A percentile compares a stretch with the other conserved stretches of the same genome.
These are phyloP conservation scores for Aphaenogaster ashmeadi DNA, from an alignment of 1,140 invertebrate genomes.

Conservation along the genomic window DNA sequence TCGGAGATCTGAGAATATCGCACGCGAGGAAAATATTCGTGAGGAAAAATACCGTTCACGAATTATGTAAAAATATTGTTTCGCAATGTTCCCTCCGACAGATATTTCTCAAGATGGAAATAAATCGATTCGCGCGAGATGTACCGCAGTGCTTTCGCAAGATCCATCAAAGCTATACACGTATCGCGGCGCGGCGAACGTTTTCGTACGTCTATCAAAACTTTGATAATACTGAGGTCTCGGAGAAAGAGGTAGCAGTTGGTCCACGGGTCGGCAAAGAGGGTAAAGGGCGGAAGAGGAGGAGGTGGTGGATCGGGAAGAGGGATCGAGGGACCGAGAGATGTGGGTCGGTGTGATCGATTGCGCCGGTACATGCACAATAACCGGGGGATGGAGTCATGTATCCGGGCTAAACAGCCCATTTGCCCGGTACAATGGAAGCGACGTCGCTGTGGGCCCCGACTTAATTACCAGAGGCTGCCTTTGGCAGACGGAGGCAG, in stretches of 20 bases:
- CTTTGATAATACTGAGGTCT: constrained; percentile 37
- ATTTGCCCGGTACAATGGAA: constrained; percentile 80
- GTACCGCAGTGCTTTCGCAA: background rate
- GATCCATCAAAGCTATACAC: constrained; percentile 7
- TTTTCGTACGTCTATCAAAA: constrained; percentile 37
- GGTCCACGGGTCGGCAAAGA: constrained; percentile 10
- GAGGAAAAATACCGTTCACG: background rate
- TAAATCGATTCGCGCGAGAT: background rate
- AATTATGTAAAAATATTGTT: constrained; percentile 46
- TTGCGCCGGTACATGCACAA: constrained; percentile 76
- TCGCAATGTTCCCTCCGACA: background rate
- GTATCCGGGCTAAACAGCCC: constrained; percentile 80
- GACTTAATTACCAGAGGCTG: constrained; percentile 81
- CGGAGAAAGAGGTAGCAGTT: constrained; percentile 7
- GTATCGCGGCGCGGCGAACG: background rate
- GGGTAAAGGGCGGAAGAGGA: background rate
- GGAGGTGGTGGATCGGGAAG: background rate
- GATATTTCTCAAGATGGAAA: background rate
- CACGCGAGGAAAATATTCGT: constrained; percentile 11
- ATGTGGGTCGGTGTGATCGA: constrained; percentile 75
- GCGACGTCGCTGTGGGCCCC: constrained; percentile 71
- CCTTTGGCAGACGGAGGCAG: constrained; percentile 65
- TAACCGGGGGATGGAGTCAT: constrained; percentile 76
- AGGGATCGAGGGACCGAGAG: constrained; percentile 36
- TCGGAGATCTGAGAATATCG: background rate